Percentiles rank a stretch among this genome's conserved stretches.
These are phyloP conservation scores for Hemistola chrysoprasaria DNA, from an alignment of 2,888 invertebrate genomes.

Conservation along the genomic window DNA sequence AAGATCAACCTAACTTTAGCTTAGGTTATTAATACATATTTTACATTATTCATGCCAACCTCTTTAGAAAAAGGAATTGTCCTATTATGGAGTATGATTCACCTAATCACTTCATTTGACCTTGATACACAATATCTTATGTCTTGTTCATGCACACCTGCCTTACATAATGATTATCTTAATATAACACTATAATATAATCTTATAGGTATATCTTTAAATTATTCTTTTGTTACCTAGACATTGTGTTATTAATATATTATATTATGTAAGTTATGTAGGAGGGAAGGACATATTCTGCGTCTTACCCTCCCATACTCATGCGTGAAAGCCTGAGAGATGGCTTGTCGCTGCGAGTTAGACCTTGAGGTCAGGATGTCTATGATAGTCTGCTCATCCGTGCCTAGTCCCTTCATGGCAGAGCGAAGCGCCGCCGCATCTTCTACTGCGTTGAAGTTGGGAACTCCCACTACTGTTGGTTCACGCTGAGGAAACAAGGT, in stretches of 20 bases:
- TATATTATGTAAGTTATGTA: no score
- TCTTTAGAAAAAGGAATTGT: background rate
- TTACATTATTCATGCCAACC: no score
- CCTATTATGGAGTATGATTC: slow-evolving; percentile 16
- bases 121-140: slow-evolving; percentile 20
- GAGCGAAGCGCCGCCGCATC: slow-evolving; percentile 85
- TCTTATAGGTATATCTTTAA: no score
- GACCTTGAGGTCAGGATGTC: slow-evolving; percentile 86
- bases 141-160: slow-evolving; percentile 5
- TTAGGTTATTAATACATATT: no score
- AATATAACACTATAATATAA: no score
- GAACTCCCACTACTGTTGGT: slow-evolving; percentile 83
- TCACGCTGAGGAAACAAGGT: no score
- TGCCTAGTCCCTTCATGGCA: slow-evolving; percentile 90
- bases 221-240: no score
- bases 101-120: slow-evolving; percentile 7
- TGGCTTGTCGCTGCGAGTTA: slow-evolving; percentile 87
- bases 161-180: background rate
- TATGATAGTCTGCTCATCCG: slow-evolving; percentile 89
- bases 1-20: no score
- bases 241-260: no score
- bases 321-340: slow-evolving; percentile 82
- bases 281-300: no score
- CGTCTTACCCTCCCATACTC: slow-evolving; percentile 81
- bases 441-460: slow-evolving; percentile 84